Evolutionary conservation across 2,888 invertebrate species (phyloP).

Genomic region (Cenopis cana): DNA sequence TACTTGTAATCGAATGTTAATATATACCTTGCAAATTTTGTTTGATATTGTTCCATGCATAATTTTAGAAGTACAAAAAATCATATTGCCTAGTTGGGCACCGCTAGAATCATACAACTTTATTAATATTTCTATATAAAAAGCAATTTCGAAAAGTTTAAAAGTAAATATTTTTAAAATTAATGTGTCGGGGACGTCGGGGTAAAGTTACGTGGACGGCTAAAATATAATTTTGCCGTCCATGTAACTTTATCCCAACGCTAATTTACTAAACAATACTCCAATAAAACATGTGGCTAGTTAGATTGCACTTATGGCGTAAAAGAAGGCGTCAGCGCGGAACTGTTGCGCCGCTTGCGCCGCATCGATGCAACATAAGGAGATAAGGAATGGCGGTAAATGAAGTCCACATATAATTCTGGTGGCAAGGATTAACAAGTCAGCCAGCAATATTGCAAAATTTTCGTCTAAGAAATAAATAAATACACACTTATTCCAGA

Average conservation of each 20-base stretch:
- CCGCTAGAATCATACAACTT: neutral
- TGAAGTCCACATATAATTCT: slow-evolving; percentile 48
- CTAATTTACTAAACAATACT: neutral
- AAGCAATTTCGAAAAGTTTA: no score
- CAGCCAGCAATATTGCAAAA: neutral
- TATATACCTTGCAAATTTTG: slow-evolving; percentile 41
- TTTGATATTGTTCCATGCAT: neutral
- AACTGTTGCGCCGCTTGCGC: slow-evolving; percentile 59
- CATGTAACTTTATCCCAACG: neutral
- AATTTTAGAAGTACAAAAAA: neutral
- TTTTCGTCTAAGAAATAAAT: neutral
- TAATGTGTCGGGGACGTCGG: no score
- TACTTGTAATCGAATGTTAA: slow-evolving; percentile 66
- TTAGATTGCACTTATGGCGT: slow-evolving; percentile 62
- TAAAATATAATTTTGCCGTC: neutral
- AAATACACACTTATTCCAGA: neutral
- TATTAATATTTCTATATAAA: no score
- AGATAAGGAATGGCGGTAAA: slow-evolving; percentile 65
- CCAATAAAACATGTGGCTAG: slow-evolving; percentile 62
- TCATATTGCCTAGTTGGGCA: no score
- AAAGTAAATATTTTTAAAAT: no score
- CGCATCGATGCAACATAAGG: slow-evolving; percentile 50
- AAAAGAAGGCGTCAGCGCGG: slow-evolving; percentile 72
- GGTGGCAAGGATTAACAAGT: neutral
- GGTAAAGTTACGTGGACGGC: no score